A percentile compares a stretch with the other conserved stretches of the same genome.
Conservation (phyloP, 1,140 invertebrate species). For the Ostrea denselamellosa region DNA sequence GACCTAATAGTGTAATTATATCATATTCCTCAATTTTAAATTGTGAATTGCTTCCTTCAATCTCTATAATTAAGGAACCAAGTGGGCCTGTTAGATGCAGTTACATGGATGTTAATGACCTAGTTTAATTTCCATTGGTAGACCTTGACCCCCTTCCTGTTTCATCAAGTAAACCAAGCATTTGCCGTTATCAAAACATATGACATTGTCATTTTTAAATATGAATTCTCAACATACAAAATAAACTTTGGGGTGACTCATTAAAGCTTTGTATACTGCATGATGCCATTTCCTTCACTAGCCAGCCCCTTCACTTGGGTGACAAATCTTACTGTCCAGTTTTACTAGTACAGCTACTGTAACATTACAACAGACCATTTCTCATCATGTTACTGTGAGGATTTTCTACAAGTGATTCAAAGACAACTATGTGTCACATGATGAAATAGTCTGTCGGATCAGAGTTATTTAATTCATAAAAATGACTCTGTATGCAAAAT, state of each 20-base stretch:
- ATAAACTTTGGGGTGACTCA: not conserved
- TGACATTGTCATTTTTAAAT: not conserved
- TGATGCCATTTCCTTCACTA: not conserved
- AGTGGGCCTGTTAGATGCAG: not conserved
- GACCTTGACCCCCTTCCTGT: not conserved
- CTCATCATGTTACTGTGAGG: not conserved
- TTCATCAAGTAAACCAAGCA: conserved; percentile 13
- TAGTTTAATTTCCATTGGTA: conserved; percentile 10
- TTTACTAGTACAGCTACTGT: not conserved
- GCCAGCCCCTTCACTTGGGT: not conserved
- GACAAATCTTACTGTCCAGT: not conserved
- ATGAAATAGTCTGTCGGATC: conserved; percentile 8
- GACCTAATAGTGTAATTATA: not conserved
- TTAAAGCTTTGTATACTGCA: not conserved
- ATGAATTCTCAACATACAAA: not conserved
- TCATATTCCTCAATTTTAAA: not conserved
- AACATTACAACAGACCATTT: conserved; percentile 10
- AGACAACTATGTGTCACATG: conserved; percentile 12
- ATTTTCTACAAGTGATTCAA: conserved; percentile 31
- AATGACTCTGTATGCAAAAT: conserved; percentile 22
- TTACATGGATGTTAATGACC: not conserved
- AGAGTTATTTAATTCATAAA: conserved; percentile 27
- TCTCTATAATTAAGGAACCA: not conserved
- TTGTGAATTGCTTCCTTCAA: not conserved
- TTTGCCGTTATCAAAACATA: conserved; percentile 2